These are phyloP conservation scores for Nebria salina DNA, from an alignment of 2,888 invertebrate species.

Conservation along the genomic window DNA sequence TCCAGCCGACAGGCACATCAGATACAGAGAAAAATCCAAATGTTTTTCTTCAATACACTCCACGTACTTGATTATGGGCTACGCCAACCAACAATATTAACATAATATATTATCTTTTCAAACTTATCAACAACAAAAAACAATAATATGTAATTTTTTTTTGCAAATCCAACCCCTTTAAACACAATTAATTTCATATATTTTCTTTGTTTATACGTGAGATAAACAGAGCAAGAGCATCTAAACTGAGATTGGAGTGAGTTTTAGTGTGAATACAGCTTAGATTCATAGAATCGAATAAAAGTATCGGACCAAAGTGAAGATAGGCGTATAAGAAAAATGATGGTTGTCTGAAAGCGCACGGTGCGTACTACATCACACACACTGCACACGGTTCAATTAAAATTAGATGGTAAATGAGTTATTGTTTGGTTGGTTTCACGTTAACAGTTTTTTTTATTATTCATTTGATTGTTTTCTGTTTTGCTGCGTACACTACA, in stretches of 20 bases:
- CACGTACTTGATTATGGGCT: not conserved
- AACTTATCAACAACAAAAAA: too few species aligned
- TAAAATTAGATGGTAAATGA: conserved; percentile 40
- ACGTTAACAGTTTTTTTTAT: conserved; percentile 26
- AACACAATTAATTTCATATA: too few species aligned
- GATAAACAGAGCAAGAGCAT: too few species aligned
- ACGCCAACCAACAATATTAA: not conserved
- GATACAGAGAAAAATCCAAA: not conserved
- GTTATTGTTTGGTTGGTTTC: conserved; percentile 29
- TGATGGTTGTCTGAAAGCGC: conserved; percentile 22
- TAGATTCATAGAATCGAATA: not conserved
- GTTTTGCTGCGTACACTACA: conserved; percentile 29
- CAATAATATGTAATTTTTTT: too few species aligned
- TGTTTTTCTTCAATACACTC: not conserved
- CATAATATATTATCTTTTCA: not conserved
- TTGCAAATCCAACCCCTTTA: too few species aligned
- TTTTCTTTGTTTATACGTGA: too few species aligned
- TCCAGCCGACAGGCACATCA: not conserved
- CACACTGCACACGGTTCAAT: conserved; percentile 25
- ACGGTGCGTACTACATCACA: conserved; percentile 26
- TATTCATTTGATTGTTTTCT: conserved; percentile 25
- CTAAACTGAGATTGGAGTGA: too few species aligned
- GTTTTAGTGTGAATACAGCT: too few species aligned
- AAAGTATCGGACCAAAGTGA: not conserved
- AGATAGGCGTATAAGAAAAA: conserved; percentile 19